phyloP scores from a whole-genome alignment of 2,797 vertebrate species.

The Gymnoscopelus braueri region DNA sequence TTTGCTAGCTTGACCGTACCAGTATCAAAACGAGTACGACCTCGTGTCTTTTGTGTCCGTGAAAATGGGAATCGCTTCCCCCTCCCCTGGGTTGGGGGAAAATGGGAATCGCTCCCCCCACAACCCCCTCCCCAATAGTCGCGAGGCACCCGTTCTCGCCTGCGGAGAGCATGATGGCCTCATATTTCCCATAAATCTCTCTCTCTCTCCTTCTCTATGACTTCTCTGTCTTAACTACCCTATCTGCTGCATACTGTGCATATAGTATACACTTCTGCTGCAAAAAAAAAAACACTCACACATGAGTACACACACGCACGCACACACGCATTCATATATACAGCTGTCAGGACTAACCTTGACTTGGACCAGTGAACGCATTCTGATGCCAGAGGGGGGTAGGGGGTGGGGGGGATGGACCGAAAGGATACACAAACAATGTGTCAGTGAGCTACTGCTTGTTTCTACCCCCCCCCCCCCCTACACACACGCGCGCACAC shows the following conservation, averaged over 20 bases:
- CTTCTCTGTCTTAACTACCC: constrained; percentile 39
- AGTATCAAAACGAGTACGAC: too few relatives aligned
- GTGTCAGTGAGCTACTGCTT: constrained; percentile 65
- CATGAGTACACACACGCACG: constrained; percentile 30
- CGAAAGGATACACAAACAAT: constrained; percentile 48
- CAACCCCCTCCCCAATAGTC: too few relatives aligned
- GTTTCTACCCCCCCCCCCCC: constrained; percentile 27
- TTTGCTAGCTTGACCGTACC: too few relatives aligned
- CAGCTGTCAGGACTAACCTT: constrained; percentile 71
- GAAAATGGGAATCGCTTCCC: too few relatives aligned
- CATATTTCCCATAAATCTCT: constrained; percentile 39
- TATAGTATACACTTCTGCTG: not conserved
- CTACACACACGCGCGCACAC: too few relatives aligned
- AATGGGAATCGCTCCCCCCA: too few relatives aligned
- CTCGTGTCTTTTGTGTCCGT: too few relatives aligned
- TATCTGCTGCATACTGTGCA: constrained; percentile 37
- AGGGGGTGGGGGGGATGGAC: constrained; percentile 5
- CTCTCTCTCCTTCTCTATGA: constrained; percentile 30
- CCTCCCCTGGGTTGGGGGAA: too few relatives aligned
- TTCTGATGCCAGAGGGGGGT: constrained; percentile 61
- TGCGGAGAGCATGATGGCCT: constrained; percentile 17
- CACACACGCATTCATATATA: constrained; percentile 48
- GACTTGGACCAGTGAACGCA: constrained; percentile 56
- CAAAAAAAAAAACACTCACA: constrained; percentile 20
- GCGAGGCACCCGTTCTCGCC: constrained; percentile 6